phyloP scores from a whole-genome alignment of 2,113 vertebrate genomes.

The Pangasianodon hypophthalmus region DNA sequence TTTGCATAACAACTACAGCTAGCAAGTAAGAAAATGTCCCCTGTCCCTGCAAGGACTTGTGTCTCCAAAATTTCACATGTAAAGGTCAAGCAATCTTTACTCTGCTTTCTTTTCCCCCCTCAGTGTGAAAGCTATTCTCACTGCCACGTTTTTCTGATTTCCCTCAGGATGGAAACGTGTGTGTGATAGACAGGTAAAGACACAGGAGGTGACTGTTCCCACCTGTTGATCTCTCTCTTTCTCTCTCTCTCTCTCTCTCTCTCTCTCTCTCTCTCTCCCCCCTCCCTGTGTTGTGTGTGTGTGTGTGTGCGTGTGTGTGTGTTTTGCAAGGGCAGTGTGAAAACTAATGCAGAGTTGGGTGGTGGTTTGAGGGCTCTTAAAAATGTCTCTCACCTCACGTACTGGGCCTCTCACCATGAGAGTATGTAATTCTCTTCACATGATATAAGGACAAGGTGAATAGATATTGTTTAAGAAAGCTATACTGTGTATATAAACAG shows the following conservation, averaged over 20 bases:
- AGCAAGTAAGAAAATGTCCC: not conserved
- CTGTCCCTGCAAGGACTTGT: constrained; percentile 7
- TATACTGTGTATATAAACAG: not conserved
- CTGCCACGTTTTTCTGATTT: not conserved
- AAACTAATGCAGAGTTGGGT: not conserved
- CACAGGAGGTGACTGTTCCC: constrained; percentile 9
- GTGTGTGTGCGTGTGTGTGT: constrained; percentile 28
- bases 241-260: too few relatives aligned
- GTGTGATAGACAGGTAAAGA: constrained; percentile 34
- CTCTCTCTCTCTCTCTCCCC: too few relatives aligned
- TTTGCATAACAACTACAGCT: not conserved
- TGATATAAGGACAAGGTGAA: not conserved
- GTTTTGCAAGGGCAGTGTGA: not conserved
- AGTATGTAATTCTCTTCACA: not conserved
- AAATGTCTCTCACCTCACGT: constrained; percentile 41
- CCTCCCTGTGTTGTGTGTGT: not conserved
- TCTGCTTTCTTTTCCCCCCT: constrained; percentile 38
- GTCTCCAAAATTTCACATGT: not conserved
- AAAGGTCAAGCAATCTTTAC: constrained; percentile 45
- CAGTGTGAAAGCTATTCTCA: constrained; percentile 21
- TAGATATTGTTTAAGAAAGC: not conserved
- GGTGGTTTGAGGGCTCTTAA: constrained; percentile 14
- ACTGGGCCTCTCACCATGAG: not conserved
- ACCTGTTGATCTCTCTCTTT: constrained; percentile 45
- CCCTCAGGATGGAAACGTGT: constrained; percentile 9